Base-by-base conservation (phyloP, 1,140 invertebrate genomes). In the Sitodiplosis mosellana region DNA sequence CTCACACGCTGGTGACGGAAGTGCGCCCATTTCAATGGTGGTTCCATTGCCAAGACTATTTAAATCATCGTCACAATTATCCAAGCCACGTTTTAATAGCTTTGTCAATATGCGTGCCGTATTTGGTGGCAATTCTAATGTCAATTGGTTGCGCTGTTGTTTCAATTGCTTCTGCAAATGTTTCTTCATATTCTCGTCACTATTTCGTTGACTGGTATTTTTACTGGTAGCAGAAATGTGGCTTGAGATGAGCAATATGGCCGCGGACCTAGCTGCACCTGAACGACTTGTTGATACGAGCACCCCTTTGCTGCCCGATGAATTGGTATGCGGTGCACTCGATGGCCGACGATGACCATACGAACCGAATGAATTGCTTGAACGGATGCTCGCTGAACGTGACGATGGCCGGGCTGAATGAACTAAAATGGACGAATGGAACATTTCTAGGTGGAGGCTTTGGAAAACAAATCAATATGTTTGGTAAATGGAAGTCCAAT, bases 201-300 rank as follows among this genome's bases (percentile, higher is more conserved):
- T 57, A n/a, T n/a, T n/a, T n/a, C n/a, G n/a, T n/a, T n/a, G n/a
- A n/a, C 54, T 56, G 53, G 59, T 59, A 51, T 62, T 59, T 60
- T 64, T 62, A 20, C 59, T 59, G 48, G 63, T 53, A 47, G 73
- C 70, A 66, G 72, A 69, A 58, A 81, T 75, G 70, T 82, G 81
- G 71, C 80, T 83, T 71, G 83, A 85, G 73, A 85, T 83, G 71
- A 87, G 80, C 80, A 86, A 83, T 78, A 87, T 84, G 78, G 82
- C 82, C 66, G 82, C 83, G 69, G 80, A 76, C 66, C 82, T 78
- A 67, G 83, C 83, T 75, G 82, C 82, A 83, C 82, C 27, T 85
- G 81, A 81, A 69, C 82, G 75, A 55, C 81, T 83, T 52, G 80
- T 75, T 54, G 79, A 76, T 55, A 81, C 77, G 45, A 77, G 57